phyloP scores from a whole-genome alignment of 2,113 vertebrate genomes.

The Hiodon alosoides region DNA sequence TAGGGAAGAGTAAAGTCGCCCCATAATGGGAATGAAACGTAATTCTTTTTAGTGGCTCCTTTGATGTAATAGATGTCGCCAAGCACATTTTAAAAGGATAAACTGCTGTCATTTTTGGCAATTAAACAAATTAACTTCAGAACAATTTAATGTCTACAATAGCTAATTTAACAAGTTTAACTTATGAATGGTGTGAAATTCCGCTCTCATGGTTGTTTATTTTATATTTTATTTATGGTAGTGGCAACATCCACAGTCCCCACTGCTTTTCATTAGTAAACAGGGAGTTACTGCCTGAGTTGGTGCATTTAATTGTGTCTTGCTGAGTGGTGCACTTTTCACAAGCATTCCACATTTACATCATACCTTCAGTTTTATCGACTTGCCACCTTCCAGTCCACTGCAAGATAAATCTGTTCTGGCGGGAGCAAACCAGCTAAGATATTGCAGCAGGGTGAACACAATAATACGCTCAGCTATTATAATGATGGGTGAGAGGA shows the following conservation, averaged over 20 bases:
- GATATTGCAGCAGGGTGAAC: background rate
- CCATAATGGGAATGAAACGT: no score
- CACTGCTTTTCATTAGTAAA: background rate
- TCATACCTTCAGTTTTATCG: background rate
- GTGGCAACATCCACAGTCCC: background rate
- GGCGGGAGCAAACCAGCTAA: background rate
- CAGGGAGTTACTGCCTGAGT: background rate
- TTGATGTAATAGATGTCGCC: no score
- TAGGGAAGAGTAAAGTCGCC: no score
- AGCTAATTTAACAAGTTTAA: no score
- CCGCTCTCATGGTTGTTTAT: background rate
- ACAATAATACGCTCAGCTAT: background rate
- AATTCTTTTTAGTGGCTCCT: no score
- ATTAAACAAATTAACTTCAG: no score
- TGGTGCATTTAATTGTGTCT: background rate
- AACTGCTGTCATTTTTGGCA: no score
- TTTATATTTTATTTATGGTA: background rate
- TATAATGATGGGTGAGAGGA: background rate
- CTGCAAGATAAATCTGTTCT: background rate
- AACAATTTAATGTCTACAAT: no score
- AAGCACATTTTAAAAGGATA: no score
- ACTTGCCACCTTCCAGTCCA: background rate
- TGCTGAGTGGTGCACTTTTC: background rate
- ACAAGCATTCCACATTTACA: background rate
- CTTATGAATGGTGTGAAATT: no score